phyloP scores from a whole-genome alignment of 1,140 invertebrate genomes.

The Pemphigus obesinymphae region DNA sequence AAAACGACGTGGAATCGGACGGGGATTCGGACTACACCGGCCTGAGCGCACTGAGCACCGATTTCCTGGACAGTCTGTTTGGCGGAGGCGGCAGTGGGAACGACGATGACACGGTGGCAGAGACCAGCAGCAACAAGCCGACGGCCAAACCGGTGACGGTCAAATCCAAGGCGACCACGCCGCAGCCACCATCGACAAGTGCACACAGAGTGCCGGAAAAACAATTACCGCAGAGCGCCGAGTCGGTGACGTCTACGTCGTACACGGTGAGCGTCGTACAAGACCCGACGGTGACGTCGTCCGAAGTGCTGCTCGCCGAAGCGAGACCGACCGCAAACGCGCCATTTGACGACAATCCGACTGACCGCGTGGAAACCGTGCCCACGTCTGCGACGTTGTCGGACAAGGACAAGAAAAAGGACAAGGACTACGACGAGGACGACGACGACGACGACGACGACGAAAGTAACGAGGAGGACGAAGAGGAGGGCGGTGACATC shows the following conservation, averaged over 20 bases:
- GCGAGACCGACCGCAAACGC: not conserved
- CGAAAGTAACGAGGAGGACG: slow-evolving; percentile 47
- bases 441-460: slow-evolving; percentile 46
- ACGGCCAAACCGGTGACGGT: slow-evolving; percentile 17
- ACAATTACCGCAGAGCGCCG: not conserved
- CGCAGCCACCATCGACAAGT: not conserved
- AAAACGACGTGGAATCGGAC: slow-evolving; percentile 46
- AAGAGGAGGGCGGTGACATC: slow-evolving; percentile 47
- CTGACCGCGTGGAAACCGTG: slow-evolving; percentile 44
- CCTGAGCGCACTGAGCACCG: slow-evolving; percentile 48
- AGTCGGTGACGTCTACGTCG: slow-evolving; percentile 45
- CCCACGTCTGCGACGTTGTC: slow-evolving; percentile 29
- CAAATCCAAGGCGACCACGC: slow-evolving; percentile 8
- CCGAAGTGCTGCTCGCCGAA: not conserved
- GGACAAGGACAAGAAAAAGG: not conserved
- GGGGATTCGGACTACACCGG: slow-evolving; percentile 48
- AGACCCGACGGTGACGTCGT: not conserved
- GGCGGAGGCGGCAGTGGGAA: slow-evolving; percentile 43
- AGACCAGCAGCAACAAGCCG: not conserved
- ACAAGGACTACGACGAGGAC: slow-evolving; percentile 45
- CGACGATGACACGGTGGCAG: slow-evolving; percentile 45
- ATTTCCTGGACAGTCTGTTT: slow-evolving; percentile 49
- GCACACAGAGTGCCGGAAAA: not conserved
- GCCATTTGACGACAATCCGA: slow-evolving; percentile 42
- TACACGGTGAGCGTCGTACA: slow-evolving; percentile 45